Percentiles rank a stretch among this genome's conserved stretches.
Evolutionary conservation across 2,888 invertebrate genomes (phyloP).

Genomic region (Oligia latruncula): DNA sequence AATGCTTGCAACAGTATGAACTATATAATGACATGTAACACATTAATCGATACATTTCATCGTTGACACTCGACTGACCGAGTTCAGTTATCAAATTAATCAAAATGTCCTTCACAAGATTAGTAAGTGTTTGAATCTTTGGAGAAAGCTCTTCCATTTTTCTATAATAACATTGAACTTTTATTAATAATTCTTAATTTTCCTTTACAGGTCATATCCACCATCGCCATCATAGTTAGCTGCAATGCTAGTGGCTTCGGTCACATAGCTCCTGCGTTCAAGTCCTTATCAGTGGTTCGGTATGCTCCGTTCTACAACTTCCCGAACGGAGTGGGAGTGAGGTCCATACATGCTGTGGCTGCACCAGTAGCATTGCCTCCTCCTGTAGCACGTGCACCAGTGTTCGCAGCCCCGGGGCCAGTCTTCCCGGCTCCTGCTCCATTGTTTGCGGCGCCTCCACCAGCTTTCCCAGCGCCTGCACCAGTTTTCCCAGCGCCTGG

Average conservation of each 20-base stretch:
- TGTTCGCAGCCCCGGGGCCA: conserved; percentile 67
- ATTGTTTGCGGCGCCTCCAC: conserved; percentile 57
- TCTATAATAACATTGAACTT: neutral
- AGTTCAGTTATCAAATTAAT: conserved; percentile 75
- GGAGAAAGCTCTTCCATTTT: neutral
- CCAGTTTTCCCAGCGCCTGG: conserved; percentile 69
- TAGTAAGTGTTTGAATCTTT: conserved; percentile 78
- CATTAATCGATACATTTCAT: conserved; percentile 82
- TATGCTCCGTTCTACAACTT: conserved; percentile 88
- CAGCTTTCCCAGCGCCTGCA: conserved; percentile 65
- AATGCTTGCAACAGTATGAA: conserved; percentile 89
- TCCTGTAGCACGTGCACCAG: conserved; percentile 51
- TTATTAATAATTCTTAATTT: conserved; percentile 29
- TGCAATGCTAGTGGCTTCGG: conserved; percentile 85
- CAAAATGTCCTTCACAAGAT: conserved; percentile 82
- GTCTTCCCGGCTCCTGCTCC: conserved; percentile 47
- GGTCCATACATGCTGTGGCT: conserved; percentile 85
- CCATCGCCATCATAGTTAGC: conserved; percentile 82
- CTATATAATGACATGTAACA: conserved; percentile 87
- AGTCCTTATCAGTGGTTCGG: conserved; percentile 82
- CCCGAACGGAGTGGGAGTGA: conserved; percentile 80
- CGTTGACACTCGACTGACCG: conserved; percentile 82
- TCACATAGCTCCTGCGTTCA: conserved; percentile 79
- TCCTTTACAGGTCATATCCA: conserved; percentile 79
- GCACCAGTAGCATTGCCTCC: conserved; percentile 60